These are phyloP conservation scores for Dissostichus mawsoni DNA, from an alignment of 2,113 vertebrate species.

Conservation along the genomic window DNA sequence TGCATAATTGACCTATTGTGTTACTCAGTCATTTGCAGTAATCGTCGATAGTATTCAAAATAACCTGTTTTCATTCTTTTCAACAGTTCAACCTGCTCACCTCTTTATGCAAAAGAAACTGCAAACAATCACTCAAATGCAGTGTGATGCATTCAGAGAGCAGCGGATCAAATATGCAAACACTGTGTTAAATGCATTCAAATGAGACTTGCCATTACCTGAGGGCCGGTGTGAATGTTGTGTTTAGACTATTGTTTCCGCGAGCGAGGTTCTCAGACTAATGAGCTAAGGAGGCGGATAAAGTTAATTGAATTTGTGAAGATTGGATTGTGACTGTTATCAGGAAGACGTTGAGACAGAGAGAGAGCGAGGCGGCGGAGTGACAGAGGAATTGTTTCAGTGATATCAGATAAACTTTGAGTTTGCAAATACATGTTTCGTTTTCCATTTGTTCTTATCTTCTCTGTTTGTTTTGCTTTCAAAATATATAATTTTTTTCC, in stretches of 20 bases:
- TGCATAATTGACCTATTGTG: background rate
- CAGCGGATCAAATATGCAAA: slow-evolving; percentile 30
- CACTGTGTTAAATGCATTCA: slow-evolving; percentile 42
- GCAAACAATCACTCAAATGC: background rate
- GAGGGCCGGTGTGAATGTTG: slow-evolving; percentile 1
- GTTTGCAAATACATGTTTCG: slow-evolving; percentile 5
- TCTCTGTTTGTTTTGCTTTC: no score
- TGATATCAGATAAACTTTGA: slow-evolving; percentile 13
- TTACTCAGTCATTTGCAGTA: background rate
- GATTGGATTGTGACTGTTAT: slow-evolving; percentile 31
- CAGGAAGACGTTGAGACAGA: background rate
- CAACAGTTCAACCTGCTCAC: background rate
- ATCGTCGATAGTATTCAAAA: no score
- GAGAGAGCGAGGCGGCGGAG: background rate
- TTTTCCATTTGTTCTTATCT: no score
- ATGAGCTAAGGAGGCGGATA: slow-evolving; percentile 23
- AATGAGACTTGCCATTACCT: slow-evolving; percentile 7
- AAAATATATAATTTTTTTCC: no score
- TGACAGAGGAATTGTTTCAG: background rate
- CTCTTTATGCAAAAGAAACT: background rate
- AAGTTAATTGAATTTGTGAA: slow-evolving; percentile 44
- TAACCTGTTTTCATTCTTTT: no score
- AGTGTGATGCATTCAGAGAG: slow-evolving; percentile 16
- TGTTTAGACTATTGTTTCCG: slow-evolving; percentile 25
- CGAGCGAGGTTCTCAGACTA: slow-evolving; percentile 27